These are phyloP conservation scores for Celastrina argiolus DNA, from an alignment of 2,888 invertebrate genomes.

Conservation along the genomic window DNA sequence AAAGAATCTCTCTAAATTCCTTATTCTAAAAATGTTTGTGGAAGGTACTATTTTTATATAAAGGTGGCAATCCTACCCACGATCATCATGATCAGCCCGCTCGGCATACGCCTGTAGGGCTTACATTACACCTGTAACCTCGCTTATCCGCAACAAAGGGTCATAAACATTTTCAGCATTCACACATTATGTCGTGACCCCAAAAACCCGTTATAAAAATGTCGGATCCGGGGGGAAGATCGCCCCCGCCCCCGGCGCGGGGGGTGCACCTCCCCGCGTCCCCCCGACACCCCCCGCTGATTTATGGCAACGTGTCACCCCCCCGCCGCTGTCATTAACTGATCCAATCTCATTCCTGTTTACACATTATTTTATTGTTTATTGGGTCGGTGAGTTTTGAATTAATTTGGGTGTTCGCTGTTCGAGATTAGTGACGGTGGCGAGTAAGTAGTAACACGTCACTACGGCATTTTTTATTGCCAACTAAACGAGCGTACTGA, in stretches of 20 bases:
- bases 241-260: constrained; percentile 48
- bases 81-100: neutral
- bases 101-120: too few species aligned
- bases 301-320: constrained; percentile 76
- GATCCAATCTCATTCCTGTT: constrained; percentile 42
- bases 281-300: constrained; percentile 69
- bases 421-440: too few species aligned
- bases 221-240: constrained; percentile 71
- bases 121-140: neutral
- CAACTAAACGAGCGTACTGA: too few species aligned
- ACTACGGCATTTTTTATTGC: too few species aligned
- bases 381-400: constrained; percentile 32
- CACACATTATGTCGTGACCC: constrained; percentile 16
- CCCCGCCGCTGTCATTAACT: constrained; percentile 72
- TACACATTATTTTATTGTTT: constrained; percentile 23
- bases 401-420: neutral
- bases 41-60: too few species aligned
- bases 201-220: constrained; percentile 71
- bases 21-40: too few species aligned
- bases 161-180: constrained; percentile 13
- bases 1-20: too few species aligned
- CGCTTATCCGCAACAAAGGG: constrained; percentile 9
- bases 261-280: constrained; percentile 64
- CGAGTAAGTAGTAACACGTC: too few species aligned
- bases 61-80: too few species aligned